These are phyloP conservation scores for Brotula barbata DNA, from an alignment of 2,797 vertebrate species.

Conservation along the genomic window DNA sequence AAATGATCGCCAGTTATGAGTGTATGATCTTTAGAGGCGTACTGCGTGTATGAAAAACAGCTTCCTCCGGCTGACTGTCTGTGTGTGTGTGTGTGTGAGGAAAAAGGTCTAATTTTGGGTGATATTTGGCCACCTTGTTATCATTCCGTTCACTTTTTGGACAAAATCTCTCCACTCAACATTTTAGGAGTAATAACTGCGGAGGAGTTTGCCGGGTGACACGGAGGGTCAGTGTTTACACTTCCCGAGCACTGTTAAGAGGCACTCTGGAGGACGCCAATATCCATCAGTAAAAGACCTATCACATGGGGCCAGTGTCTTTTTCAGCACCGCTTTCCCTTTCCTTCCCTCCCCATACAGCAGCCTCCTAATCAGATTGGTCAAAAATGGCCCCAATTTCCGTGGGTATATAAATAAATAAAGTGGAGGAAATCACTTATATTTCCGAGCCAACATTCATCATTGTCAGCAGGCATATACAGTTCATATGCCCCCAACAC, in stretches of 20 bases:
- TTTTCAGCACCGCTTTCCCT: constrained; percentile 29
- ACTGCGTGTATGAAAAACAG: not conserved
- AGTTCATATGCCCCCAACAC: constrained; percentile 77
- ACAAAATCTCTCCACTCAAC: constrained; percentile 29
- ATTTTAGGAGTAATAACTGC: constrained; percentile 58
- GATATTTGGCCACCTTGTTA: constrained; percentile 13
- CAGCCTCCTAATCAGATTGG: constrained; percentile 64
- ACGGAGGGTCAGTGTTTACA: constrained; percentile 61
- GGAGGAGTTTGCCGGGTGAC: constrained; percentile 39
- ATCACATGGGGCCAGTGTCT: constrained; percentile 48
- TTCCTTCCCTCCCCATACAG: constrained; percentile 34
- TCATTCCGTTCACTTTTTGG: constrained; percentile 40
- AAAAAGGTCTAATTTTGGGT: not conserved
- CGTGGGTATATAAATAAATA: constrained; percentile 72
- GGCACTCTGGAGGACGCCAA: constrained; percentile 52
- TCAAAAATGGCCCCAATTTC: constrained; percentile 70
- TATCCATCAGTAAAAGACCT: constrained; percentile 55
- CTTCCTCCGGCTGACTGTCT: no score
- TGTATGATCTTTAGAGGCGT: no score
- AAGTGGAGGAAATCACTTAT: constrained; percentile 75
- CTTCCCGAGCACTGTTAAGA: constrained; percentile 49
- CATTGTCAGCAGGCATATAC: constrained; percentile 79
- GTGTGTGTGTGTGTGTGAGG: not conserved
- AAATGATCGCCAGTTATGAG: no score
- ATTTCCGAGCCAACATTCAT: constrained; percentile 81